phyloP scores from a whole-genome alignment of 2,797 vertebrate species.

The Clarias fuscus region DNA sequence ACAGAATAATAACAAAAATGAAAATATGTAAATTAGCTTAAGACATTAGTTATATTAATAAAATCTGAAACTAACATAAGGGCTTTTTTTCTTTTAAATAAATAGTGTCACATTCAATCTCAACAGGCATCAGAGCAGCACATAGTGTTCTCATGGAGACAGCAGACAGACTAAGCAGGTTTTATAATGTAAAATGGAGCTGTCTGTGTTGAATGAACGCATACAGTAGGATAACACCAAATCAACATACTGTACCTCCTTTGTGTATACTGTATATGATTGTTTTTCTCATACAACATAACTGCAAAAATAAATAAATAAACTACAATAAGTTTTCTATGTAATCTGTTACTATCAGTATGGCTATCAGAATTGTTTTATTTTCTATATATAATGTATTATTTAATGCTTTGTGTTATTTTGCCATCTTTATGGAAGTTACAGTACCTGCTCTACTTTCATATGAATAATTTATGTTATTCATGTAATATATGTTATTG shows the following conservation, averaged over 20 bases:
- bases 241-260: not conserved
- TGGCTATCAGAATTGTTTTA: not conserved
- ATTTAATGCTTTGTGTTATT: not conserved
- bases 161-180: constrained; percentile 36
- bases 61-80: not conserved
- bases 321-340: too few relatives aligned
- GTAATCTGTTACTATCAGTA: not conserved
- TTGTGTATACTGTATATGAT: too few relatives aligned
- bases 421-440: not conserved
- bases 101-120: constrained; percentile 11
- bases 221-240: constrained; percentile 18
- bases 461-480: not conserved
- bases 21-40: not conserved
- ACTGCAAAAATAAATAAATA: not conserved
- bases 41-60: not conserved
- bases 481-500: not conserved
- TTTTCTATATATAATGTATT: not conserved
- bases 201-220: constrained; percentile 23
- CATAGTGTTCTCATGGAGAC: constrained; percentile 45
- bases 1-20: not conserved
- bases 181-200: constrained; percentile 35
- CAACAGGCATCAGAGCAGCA: constrained; percentile 23
- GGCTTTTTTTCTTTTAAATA: not conserved
- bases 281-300: too few relatives aligned
- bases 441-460: not conserved